Base-by-base conservation (phyloP, 2,113 vertebrate species). In the Nothocercus julius region DNA sequence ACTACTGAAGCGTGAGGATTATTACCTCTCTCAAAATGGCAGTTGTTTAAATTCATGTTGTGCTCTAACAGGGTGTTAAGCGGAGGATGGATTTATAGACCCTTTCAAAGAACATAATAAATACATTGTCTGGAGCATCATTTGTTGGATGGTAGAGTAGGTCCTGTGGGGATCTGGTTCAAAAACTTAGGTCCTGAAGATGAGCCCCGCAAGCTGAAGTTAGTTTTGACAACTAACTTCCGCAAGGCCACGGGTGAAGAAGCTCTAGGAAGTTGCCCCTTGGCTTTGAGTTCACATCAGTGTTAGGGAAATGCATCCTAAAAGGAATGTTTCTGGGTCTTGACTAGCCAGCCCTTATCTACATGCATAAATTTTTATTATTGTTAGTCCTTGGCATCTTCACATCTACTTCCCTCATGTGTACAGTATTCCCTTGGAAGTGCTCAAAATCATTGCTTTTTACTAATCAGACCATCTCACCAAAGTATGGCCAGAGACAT, bases 281-380 rank as follows among this genome's bases (percentile, higher is more conserved):
- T 69, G 68, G 59, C 45, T 70, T 73, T 85, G 27, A 17, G 25
- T 66, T 91, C 79, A 32, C n/a, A 51, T 40, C 6, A 19, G 5
- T 64, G 24, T 8, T 90, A 74, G 49, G 42, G 59, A 87, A 76
- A 59, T 59, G 59, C 25, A 5, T 93, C 63, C 70, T 79, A 45
- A 90, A 91, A 69, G 66, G 38, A 87, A 0, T 18, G n/a, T 88
- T 94, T 18, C 21, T 74, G 17, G 54, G 63, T 77, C 14, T 1
- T 63, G 67, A 64, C 88, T 58, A 85, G 19, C 42, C 75, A 93
- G 32, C 78, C 80, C 80, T 94, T 93, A 89, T 76, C 86, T 93
- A 22, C 90, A 77, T 82, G 11, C 81, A 77, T 92, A 91, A 34
- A 40, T 93, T 89, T 92, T 79, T 96, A 49, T 87, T 91, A 76